A percentile compares a stretch with the other conserved stretches of the same genome.
These are phyloP conservation scores for Ectemnius continuus DNA, from an alignment of 2,888 invertebrate genomes.

Conservation along the genomic window DNA sequence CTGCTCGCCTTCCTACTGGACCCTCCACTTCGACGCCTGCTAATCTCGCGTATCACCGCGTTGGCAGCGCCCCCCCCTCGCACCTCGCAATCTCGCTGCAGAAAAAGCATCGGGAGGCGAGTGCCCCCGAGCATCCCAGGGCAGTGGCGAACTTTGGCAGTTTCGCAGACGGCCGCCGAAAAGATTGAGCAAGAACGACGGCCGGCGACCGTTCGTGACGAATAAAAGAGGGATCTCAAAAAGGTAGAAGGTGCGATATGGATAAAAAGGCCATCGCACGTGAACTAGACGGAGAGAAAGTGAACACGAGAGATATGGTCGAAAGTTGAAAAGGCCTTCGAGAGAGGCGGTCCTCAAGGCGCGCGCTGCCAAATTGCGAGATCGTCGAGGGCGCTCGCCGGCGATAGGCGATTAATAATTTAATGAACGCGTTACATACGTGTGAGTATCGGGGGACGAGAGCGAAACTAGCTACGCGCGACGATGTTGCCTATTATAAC, in stretches of 20 bases:
- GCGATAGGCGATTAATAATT: background rate
- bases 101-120: conserved; percentile 17
- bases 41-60: background rate
- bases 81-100: background rate
- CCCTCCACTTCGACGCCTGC: background rate
- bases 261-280: background rate
- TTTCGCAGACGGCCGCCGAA: conserved; percentile 48
- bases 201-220: conserved; percentile 16
- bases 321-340: conserved; percentile 29
- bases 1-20: conserved; percentile 3
- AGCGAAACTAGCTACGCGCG: conserved; percentile 56
- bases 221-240: conserved; percentile 37
- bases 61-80: conserved; percentile 13
- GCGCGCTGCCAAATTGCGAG: conserved; percentile 10
- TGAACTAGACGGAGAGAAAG: conserved; percentile 24
- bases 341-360: background rate
- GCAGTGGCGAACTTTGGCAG: conserved; percentile 57
- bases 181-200: conserved; percentile 40
- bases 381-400: conserved; percentile 12
- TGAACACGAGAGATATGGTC: conserved; percentile 43
- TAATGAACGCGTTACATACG: conserved; percentile 12
- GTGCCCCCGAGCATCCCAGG: conserved; percentile 35
- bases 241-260: background rate
- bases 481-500: conserved; percentile 53
- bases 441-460: conserved; percentile 24